Base-by-base conservation (phyloP, 2,888 invertebrate genomes). In the Hydrotaea diabolus region DNA sequence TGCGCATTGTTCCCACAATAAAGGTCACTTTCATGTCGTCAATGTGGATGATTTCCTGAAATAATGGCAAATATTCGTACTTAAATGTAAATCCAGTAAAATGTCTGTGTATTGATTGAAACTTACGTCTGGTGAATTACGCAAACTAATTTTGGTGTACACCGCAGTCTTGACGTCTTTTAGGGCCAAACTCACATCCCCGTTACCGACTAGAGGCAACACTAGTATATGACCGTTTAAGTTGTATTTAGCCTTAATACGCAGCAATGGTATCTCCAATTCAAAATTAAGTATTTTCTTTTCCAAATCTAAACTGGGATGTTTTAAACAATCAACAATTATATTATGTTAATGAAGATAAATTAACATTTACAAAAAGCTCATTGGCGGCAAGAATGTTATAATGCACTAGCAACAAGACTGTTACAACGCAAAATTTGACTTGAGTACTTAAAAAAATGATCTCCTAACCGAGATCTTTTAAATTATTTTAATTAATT, bases 181-280 rank as follows among this genome's bases (percentile, higher is more conserved):
- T 53, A 94, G 88, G 3, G 93, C 92, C 88, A 94, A 91, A 73
- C 93, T 93, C 64, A 94, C 94, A 86, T 93, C 92, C 0, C 94
- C 94, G 83, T 92, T 92, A 4, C 94, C 94, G 0, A 94, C 92
- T n/a, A 94, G 89, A 0, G 94, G 94, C 49, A 94, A 87, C 11
- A 94, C 90, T 26, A 94, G 89, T 71, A 94, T 94, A 86, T 94
- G 94, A 5, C 94, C 94, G 88, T 94, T 94, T 4, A 94, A 91
- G 89, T 94, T 93, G 88, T 94, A 94, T 80, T 93, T 92, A 3
- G 94, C 93, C 84, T 93, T 93, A n/a, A 94, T 94, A 43, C 93
- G 92, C 55, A 94, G 90, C 19, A 93, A 89, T 0, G 94, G 94
- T 31, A 95, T 92, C 82, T 93, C 92, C 53, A 95, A 89, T 73